Conservation (phyloP, 1,140 invertebrate genomes). For the Ceratina japonica region DNA sequence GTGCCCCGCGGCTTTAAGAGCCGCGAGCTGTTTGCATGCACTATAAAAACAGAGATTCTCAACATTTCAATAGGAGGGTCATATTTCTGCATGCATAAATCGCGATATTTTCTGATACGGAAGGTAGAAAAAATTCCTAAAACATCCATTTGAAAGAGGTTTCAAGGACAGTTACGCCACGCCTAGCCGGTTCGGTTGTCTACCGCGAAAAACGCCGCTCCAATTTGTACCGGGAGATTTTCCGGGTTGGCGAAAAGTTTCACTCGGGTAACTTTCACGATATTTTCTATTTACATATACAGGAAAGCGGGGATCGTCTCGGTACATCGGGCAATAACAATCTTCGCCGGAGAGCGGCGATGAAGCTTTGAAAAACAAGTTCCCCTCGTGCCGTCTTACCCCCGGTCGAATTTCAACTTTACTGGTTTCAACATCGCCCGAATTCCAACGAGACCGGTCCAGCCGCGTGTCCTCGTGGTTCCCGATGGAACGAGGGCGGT, state of each 20-base stretch:
- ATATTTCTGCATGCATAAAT: too few relatives aligned
- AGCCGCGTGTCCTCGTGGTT: background rate
- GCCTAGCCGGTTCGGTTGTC: background rate
- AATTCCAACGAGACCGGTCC: background rate
- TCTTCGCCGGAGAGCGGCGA: background rate
- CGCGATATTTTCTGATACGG: too few relatives aligned
- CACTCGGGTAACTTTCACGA: background rate
- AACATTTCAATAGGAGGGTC: background rate
- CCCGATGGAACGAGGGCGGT: background rate
- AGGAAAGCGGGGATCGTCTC: background rate
- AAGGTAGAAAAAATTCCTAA: too few relatives aligned
- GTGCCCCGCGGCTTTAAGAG: background rate
- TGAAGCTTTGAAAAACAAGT: conserved; percentile 15
- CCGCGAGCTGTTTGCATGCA: conserved; percentile 10
- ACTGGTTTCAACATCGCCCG: background rate
- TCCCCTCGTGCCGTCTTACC: conserved; percentile 7
- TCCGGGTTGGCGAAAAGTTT: background rate
- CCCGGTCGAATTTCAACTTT: conserved; percentile 14
- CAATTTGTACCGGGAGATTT: background rate
- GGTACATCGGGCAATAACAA: background rate
- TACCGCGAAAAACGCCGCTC: too few relatives aligned
- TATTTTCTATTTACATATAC: conserved; percentile 23
- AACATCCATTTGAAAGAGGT: background rate
- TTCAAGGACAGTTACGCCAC: background rate
- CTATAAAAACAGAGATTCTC: conserved; percentile 19